These are phyloP conservation scores for Pipa parva DNA, from an alignment of 2,113 vertebrate genomes.

Conservation along the genomic window DNA sequence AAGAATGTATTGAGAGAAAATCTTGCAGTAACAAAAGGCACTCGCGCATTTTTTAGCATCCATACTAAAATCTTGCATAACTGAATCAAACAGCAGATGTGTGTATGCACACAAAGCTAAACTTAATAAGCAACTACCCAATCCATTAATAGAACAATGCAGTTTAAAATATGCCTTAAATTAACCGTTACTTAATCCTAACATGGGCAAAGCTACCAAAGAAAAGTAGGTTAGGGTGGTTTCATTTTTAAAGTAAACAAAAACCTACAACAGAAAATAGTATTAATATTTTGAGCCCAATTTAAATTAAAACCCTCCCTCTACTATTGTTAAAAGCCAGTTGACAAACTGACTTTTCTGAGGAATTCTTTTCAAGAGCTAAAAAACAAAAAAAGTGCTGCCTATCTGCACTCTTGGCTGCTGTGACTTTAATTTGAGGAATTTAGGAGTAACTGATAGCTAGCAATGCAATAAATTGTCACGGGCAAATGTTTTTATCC, in stretches of 20 bases:
- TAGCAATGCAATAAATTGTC: not conserved
- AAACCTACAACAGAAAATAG: no score
- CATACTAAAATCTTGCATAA: no score
- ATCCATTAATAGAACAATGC: constrained; percentile 4
- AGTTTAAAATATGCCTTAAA: not conserved
- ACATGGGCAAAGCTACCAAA: no score
- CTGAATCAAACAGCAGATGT: not conserved
- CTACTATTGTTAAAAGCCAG: not conserved
- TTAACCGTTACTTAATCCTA: no score
- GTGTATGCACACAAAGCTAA: constrained; percentile 22
- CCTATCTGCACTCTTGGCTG: not conserved
- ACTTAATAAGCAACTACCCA: constrained; percentile 25
- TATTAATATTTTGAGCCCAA: no score
- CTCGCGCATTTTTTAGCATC: no score
- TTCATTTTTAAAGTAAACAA: no score
- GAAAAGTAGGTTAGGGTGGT: no score
- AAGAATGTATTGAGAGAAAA: no score
- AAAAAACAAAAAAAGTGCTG: constrained; percentile 1
- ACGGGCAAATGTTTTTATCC: constrained; percentile 37
- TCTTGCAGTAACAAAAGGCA: no score
- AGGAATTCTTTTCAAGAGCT: not conserved
- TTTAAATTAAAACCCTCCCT: not conserved
- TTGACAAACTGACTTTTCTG: not conserved
- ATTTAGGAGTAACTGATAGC: constrained; percentile 46
- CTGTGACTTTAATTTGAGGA: constrained; percentile 43